Evolutionary conservation across 2,797 vertebrate species (phyloP).

Genomic region (Melopsittacus undulatus): DNA sequence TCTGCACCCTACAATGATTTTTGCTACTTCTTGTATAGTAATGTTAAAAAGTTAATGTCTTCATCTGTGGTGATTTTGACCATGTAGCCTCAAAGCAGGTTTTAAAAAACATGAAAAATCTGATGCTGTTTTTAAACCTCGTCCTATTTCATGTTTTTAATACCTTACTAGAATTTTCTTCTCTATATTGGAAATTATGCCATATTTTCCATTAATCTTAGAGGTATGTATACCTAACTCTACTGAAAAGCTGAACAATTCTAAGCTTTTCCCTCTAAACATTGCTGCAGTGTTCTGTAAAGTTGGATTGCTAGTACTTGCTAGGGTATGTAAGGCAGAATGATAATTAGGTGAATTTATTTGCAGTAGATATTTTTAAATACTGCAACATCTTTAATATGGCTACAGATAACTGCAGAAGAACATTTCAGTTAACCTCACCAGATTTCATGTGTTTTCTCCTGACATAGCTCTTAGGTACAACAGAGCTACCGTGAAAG

Average conservation of each 20-base stretch:
- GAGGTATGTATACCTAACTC: not conserved
- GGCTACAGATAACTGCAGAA: not conserved
- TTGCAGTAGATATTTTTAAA: not conserved
- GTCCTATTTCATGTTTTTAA: constrained; percentile 18
- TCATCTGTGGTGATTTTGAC: not conserved
- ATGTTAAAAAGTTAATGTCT: not conserved
- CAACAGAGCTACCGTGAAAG: not conserved
- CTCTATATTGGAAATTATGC: not conserved
- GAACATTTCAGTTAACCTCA: not conserved
- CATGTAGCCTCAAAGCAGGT: not conserved
- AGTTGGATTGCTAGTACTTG: not conserved
- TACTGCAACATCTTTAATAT: not conserved
- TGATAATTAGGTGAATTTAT: constrained; percentile 14
- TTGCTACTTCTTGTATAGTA: not conserved
- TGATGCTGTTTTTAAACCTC: not conserved
- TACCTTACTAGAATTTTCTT: not conserved
- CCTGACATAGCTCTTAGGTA: not conserved
- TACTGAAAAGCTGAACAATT: not conserved
- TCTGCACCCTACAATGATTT: not conserved
- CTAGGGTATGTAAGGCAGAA: not conserved
- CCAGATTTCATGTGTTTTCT: constrained; percentile 8
- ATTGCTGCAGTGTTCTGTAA: not conserved
- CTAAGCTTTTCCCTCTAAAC: not conserved
- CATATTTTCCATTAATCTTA: not conserved
- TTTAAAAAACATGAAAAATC: not conserved